Percentiles rank a stretch among this genome's conserved stretches.
Conservation (phyloP, 2,888 invertebrate species). For the Pyrochroa serraticornis region DNA sequence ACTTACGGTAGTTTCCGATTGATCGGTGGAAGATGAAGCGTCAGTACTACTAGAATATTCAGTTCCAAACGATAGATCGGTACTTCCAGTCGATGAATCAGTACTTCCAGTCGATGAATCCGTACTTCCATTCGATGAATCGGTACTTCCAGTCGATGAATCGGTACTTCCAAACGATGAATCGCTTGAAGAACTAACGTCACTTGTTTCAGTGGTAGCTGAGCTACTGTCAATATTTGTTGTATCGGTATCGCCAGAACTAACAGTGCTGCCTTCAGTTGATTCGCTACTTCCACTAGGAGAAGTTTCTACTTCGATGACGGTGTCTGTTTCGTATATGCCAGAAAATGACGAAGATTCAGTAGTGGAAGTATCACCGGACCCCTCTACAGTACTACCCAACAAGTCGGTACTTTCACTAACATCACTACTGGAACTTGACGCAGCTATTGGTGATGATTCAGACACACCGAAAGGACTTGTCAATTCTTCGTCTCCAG, state of each 20-base stretch:
- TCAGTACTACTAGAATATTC: constrained; percentile 31
- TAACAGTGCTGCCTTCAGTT: constrained; percentile 2
- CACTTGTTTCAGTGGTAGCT: constrained; percentile 6
- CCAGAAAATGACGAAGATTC: constrained; percentile 3
- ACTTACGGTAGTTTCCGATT: constrained; percentile 26
- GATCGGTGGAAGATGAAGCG: constrained; percentile 17
- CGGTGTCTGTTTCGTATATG: constrained; percentile 18
- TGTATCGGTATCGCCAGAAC: constrained; percentile 16
- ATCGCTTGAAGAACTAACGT: constrained; percentile 26
- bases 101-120: constrained; percentile 34
- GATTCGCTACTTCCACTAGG: constrained; percentile 3
- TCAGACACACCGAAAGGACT: constrained; percentile 12
- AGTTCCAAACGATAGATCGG: constrained; percentile 32
- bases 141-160: constrained; percentile 31
- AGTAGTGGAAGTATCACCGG: constrained; percentile 33
- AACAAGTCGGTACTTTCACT: constrained; percentile 17
- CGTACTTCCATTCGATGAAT: constrained; percentile 29
- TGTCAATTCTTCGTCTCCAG: constrained; percentile 43
- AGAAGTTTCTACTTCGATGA: constrained; percentile 6
- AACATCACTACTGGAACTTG: too few species aligned
- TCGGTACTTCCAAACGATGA: constrained; percentile 28
- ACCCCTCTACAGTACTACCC: constrained; percentile 24
- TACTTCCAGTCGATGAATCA: constrained; percentile 27
- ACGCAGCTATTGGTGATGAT: too few species aligned
- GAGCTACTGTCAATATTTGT: constrained; percentile 3